These are phyloP conservation scores for Cryptocheilus praepositus DNA, from an alignment of 2,888 invertebrate species.

Conservation along the genomic window DNA sequence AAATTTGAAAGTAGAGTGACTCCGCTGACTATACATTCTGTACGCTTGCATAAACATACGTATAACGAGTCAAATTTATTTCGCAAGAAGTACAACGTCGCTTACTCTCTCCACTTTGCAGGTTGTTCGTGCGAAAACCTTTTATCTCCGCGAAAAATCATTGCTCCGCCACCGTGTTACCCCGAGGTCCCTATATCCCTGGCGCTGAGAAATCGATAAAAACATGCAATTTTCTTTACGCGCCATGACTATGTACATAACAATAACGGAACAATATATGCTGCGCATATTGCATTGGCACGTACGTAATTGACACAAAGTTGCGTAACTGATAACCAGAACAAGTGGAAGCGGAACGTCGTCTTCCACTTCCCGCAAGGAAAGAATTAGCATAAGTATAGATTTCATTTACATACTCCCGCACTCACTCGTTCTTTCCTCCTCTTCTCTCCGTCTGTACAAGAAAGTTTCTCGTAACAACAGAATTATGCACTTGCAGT, in stretches of 20 bases:
- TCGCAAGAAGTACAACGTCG: background rate
- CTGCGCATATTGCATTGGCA: background rate
- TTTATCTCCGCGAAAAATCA: slow-evolving; percentile 4
- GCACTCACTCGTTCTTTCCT: too few relatives aligned
- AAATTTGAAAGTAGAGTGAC: too few relatives aligned
- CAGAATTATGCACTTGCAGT: too few relatives aligned
- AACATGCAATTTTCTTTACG: background rate
- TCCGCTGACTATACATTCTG: too few relatives aligned
- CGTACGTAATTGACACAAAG: background rate
- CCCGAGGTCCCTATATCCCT: slow-evolving; percentile 24
- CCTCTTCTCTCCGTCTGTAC: too few relatives aligned
- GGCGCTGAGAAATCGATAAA: background rate
- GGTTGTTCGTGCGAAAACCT: background rate
- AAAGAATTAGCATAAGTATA: too few relatives aligned
- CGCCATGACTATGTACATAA: background rate
- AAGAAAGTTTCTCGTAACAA: too few relatives aligned
- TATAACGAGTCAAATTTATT: too few relatives aligned
- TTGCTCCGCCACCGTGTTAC: background rate
- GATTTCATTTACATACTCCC: too few relatives aligned
- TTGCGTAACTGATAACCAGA: background rate
- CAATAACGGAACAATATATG: background rate
- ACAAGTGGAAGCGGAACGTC: background rate
- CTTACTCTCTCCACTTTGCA: background rate
- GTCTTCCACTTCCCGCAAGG: background rate
- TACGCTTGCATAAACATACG: too few relatives aligned